Conservation (phyloP, 2,113 vertebrate genomes). For the Nicator chloris region DNA sequence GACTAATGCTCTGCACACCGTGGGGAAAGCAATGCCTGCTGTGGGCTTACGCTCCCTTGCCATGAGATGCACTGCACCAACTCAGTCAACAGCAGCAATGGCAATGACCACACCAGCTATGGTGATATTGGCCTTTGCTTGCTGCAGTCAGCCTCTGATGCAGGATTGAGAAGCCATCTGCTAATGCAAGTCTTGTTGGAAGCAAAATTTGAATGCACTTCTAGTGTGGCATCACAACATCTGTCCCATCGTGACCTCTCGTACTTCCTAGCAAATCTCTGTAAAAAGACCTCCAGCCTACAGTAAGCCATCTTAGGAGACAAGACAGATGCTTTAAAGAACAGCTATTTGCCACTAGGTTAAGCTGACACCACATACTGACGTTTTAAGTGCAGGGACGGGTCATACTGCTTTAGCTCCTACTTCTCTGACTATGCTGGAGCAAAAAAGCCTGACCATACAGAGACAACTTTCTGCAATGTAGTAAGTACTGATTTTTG, state of each 20-base stretch:
- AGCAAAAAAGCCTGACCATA: neutral
- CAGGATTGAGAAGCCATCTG: neutral
- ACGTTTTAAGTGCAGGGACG: neutral
- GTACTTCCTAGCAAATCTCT: neutral
- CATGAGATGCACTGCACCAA: neutral
- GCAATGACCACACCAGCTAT: neutral
- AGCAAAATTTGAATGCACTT: neutral
- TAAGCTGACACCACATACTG: neutral
- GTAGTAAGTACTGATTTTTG: neutral
- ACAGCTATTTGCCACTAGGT: neutral
- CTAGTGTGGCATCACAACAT: neutral
- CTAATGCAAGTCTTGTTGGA: neutral
- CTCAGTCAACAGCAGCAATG: neutral
- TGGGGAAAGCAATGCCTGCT: rapidly evolving
- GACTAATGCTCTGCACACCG: no score
- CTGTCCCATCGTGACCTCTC: rapidly evolving
- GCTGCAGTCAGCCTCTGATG: neutral
- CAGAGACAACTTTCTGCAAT: neutral
- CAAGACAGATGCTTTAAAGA: neutral
- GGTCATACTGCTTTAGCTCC: neutral
- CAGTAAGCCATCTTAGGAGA: neutral
- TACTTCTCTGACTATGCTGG: neutral
- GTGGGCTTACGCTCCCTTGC: neutral
- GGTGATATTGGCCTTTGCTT: neutral
- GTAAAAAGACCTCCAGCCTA: neutral